Percentiles rank a stretch among this genome's conserved stretches.
These are phyloP conservation scores for Lordiphosa collinella DNA, from an alignment of 1,140 invertebrate species.

Conservation along the genomic window DNA sequence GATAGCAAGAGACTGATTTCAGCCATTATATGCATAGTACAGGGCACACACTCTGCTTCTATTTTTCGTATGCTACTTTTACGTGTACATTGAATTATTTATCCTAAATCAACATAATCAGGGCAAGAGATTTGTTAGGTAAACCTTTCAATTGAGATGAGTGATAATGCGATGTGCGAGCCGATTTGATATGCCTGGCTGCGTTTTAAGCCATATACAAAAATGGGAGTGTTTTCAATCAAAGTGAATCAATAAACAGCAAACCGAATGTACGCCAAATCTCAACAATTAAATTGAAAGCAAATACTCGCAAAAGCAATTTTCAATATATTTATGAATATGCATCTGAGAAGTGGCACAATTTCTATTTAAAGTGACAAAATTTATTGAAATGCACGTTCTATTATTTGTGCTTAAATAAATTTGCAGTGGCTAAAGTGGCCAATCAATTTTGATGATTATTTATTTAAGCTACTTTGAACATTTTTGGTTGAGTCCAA, in stretches of 20 bases:
- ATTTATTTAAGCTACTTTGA: no score
- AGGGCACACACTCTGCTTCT: slow-evolving; percentile 2
- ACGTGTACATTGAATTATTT: slow-evolving; percentile 70
- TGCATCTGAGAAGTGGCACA: no score
- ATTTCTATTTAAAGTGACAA: no score
- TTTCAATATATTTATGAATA: no score
- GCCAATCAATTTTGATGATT: no score
- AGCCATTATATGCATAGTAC: slow-evolving; percentile 10
- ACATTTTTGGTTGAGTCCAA: no score
- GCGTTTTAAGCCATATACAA: slow-evolving; percentile 20
- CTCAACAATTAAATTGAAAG: slow-evolving; percentile 2
- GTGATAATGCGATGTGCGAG: slow-evolving; percentile 18
- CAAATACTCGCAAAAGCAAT: not conserved
- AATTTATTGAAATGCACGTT: no score
- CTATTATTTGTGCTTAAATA: no score
- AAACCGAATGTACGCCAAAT: not conserved
- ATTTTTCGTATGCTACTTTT: slow-evolving; percentile 31
- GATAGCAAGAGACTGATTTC: slow-evolving; percentile 3
- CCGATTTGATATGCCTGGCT: slow-evolving; percentile 30
- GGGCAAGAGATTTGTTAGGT: slow-evolving; percentile 59
- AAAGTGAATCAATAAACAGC: slow-evolving; percentile 44
- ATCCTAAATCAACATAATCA: slow-evolving; percentile 75
- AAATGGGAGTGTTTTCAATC: slow-evolving; percentile 45
- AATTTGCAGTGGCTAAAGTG: no score
- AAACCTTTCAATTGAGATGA: slow-evolving; percentile 61